Evolutionary conservation across 1,140 invertebrate genomes (phyloP).

Genomic region (Cydia splendana): DNA sequence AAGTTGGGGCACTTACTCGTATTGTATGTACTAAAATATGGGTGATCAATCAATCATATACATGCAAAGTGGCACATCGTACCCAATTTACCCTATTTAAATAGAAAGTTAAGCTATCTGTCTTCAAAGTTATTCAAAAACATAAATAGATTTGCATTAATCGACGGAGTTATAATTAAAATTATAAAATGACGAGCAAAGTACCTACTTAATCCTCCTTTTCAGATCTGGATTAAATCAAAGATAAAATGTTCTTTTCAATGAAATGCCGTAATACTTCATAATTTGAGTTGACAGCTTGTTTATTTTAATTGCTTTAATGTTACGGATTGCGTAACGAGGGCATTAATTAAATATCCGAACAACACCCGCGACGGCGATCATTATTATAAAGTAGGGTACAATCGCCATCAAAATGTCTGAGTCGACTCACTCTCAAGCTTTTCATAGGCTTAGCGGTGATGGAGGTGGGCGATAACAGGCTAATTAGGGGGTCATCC

Average conservation of each 20-base stretch:
- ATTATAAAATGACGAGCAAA: not conserved
- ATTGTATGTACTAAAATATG: no score
- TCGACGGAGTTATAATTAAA: no score
- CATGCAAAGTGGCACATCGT: no score
- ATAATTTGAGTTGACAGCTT: slow-evolving; percentile 3
- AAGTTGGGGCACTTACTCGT: no score
- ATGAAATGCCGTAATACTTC: not conserved
- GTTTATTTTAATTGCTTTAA: slow-evolving; percentile 2
- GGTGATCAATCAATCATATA: no score
- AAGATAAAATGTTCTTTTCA: not conserved
- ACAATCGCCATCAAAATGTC: not conserved
- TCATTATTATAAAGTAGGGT: not conserved
- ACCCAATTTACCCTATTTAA: no score
- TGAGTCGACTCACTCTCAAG: not conserved
- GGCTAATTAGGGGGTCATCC: no score
- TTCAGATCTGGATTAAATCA: not conserved
- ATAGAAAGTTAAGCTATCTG: no score
- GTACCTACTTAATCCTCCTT: not conserved
- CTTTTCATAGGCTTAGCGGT: no score
- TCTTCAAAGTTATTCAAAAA: no score
- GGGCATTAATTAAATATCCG: not conserved
- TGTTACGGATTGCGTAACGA: slow-evolving; percentile 9
- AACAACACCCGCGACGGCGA: not conserved
- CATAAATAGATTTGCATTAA: no score
- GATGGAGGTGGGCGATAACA: no score